Evolutionary conservation across 2,113 vertebrate genomes (phyloP).

Genomic region (Cephalopterus ornatus): DNA sequence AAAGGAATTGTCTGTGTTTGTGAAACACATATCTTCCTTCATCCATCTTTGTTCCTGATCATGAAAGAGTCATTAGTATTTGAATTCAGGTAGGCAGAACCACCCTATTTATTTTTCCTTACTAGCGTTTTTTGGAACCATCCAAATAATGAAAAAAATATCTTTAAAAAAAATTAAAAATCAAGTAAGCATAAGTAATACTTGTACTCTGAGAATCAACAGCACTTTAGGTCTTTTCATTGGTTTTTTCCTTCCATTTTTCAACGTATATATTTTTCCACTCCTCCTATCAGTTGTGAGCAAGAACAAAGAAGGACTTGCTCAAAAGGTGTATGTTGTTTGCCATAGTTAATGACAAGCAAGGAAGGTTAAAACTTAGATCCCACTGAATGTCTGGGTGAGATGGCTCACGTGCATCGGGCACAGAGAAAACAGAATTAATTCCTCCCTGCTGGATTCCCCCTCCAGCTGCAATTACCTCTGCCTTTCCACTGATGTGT

Average conservation of each 20-base stretch:
- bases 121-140: background rate
- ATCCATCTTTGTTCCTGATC: background rate
- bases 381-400: background rate
- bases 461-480: background rate
- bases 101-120: background rate
- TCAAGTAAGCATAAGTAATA: background rate
- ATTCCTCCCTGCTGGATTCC: background rate
- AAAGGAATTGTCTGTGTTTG: background rate
- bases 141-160: background rate
- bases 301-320: background rate
- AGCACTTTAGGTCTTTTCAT: background rate
- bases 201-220: accelerated
- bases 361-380: background rate
- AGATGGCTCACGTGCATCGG: accelerated
- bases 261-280: background rate
- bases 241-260: background rate
- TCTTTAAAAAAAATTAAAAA: background rate
- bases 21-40: background rate
- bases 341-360: background rate
- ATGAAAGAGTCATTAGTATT: background rate
- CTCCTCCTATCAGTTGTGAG: background rate
- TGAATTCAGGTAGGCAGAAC: background rate
- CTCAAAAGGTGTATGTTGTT: background rate
- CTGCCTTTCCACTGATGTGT: background rate
- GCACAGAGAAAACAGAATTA: background rate